Conservation (phyloP, 2,113 vertebrate genomes). For the Clupea harengus region DNA sequence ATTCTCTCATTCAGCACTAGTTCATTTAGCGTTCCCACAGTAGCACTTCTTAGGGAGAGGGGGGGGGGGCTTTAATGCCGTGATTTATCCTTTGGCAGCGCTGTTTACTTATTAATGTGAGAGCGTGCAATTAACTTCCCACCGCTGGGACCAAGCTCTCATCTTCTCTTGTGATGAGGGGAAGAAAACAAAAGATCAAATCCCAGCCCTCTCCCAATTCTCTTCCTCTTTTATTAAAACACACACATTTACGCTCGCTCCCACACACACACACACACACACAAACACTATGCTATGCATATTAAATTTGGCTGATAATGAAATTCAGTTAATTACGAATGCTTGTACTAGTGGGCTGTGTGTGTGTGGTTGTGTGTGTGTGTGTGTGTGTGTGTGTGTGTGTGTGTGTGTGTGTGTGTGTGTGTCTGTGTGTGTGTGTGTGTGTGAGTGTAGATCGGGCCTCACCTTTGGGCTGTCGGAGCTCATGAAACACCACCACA, state of each 20-base stretch:
- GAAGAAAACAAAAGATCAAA: slow-evolving; percentile 56
- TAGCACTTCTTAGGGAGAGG: slow-evolving; percentile 18
- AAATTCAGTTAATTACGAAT: neutral
- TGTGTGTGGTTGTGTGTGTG: neutral
- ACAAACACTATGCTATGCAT: neutral
- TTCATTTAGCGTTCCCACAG: slow-evolving; percentile 39
- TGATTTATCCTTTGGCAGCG: slow-evolving; percentile 52
- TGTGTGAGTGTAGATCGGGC: neutral
- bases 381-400: neutral
- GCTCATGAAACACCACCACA: slow-evolving; percentile 91
- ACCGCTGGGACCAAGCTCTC: slow-evolving; percentile 42
- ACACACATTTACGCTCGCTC: slow-evolving; percentile 4
- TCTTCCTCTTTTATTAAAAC: neutral
- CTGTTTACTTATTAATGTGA: slow-evolving; percentile 59
- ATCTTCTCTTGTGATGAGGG: slow-evolving; percentile 39
- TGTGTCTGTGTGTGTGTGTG: neutral
- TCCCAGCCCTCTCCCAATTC: slow-evolving; percentile 23
- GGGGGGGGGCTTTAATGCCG: slow-evolving; percentile 39
- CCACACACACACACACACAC: neutral
- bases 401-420: neutral
- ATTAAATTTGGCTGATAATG: neutral
- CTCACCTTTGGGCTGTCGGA: slow-evolving; percentile 90
- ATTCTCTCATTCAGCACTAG: slow-evolving; percentile 22
- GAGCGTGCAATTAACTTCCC: slow-evolving; percentile 26
- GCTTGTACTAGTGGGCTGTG: neutral